Conservation (phyloP, 2,113 vertebrate species). For the Charadrius vociferus region DNA sequence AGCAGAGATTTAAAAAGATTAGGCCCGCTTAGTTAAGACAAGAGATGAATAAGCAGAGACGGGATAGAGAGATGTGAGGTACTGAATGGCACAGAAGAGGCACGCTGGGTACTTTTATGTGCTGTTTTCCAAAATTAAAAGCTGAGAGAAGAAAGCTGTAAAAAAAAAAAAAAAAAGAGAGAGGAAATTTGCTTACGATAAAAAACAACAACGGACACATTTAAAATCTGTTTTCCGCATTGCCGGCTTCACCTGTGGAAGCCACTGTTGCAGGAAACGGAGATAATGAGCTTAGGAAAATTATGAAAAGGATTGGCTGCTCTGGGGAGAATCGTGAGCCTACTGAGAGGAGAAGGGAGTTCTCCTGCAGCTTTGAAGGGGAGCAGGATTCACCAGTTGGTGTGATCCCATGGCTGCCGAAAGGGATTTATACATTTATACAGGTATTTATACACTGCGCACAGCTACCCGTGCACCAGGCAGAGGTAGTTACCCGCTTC, state of each 20-base stretch:
- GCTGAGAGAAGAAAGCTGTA: background rate
- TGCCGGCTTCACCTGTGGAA: background rate
- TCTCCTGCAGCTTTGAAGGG: background rate
- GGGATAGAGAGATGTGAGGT: background rate
- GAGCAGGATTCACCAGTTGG: background rate
- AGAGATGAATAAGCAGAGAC: slow-evolving; percentile 42
- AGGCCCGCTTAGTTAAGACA: slow-evolving; percentile 40
- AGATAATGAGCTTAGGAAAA: background rate
- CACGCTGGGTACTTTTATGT: background rate
- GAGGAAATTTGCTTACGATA: background rate
- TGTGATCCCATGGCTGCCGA: background rate
- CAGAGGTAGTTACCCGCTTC: background rate
- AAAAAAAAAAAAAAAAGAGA: background rate
- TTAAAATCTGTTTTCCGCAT: background rate
- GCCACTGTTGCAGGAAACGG: background rate
- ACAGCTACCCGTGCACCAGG: background rate
- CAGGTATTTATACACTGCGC: background rate
- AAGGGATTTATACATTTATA: background rate
- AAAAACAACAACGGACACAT: background rate
- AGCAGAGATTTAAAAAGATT: slow-evolving; percentile 44
- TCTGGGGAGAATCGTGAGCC: background rate
- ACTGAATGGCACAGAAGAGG: background rate
- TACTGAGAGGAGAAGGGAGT: background rate
- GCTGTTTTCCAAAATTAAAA: slow-evolving; percentile 20
- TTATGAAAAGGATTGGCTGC: background rate